Evolutionary conservation across 2,888 invertebrate genomes (phyloP), one percentile per base, ranked within the genome.

Genomic region (Zhuqinia jingwanae): DNA sequence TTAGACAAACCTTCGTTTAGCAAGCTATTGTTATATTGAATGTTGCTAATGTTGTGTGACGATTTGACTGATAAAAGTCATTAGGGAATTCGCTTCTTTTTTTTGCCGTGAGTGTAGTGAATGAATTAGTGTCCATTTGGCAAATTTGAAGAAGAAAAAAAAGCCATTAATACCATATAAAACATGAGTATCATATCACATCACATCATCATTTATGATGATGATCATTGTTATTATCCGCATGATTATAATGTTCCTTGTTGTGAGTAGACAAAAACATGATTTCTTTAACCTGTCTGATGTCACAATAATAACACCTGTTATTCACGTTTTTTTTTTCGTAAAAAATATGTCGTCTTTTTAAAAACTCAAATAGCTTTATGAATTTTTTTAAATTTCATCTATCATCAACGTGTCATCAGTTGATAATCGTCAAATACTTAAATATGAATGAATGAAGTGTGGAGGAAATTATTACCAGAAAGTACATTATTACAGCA

Each of bases 281-380:
- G 58, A 30, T 17, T 81, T 45, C 42, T 58, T 56, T 81, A 20
- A 45, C 68, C 53, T 65, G 27, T 73, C 36, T 42, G n/a, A 15
- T 42, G 79, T 80, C 13, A 27, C 56, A 75, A 80, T n/a, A n/a
- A n/a, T 80, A 80, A 81, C 87, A 87, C 77, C 60, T 87, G 87
- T 78, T 68, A 70, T 42, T 76, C 47, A n/a, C 27, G 0, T 58
- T 20, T 8, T 58, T 20, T 20, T 3, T 25, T 58, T 36, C 36
- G 36, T n/a, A 36, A 17, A 65, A 65, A 36, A 65, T 30, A n/a
- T n/a, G n/a, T n/a, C n/a, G 42, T 50, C 27, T 25, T 70, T 22
- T 45, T 36, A 13, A 13, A 15, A 36, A 15, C 25, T 25, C 20
- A 20, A 36, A 58, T 25, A 25, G 8, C 8, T 36, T 8, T 36